A percentile compares a stretch with the other conserved stretches of the same genome.
phyloP scores from a whole-genome alignment of 2,113 vertebrate species.

The Glareola pratincola region DNA sequence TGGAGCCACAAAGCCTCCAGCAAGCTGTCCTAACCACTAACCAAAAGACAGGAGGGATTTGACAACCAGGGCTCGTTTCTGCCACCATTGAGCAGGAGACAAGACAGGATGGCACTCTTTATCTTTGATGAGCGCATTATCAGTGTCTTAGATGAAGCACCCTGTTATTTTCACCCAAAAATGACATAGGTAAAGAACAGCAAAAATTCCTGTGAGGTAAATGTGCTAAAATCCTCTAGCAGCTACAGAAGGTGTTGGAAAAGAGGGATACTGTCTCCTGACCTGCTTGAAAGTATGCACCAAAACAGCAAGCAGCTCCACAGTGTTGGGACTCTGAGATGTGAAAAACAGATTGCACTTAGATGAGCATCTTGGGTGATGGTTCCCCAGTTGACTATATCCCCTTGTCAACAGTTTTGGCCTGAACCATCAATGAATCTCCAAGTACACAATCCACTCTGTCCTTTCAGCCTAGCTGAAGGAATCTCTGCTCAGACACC shows the following conservation, averaged over 20 bases:
- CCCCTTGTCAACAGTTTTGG: background rate
- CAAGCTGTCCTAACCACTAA: background rate
- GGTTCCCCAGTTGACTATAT: background rate
- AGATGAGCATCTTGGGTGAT: background rate
- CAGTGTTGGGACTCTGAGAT: background rate
- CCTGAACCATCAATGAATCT: background rate
- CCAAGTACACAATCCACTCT: background rate
- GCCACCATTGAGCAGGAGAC: background rate
- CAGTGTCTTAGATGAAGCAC: background rate
- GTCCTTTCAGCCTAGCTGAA: background rate
- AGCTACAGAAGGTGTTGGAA: background rate
- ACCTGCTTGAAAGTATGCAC: background rate
- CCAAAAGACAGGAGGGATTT: background rate
- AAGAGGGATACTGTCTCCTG: background rate
- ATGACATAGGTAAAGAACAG: background rate
- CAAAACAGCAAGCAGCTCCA: background rate
- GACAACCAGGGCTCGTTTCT: background rate
- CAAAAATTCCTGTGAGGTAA: background rate
- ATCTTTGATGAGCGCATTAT: background rate
- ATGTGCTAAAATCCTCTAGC: background rate
- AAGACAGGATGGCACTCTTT: background rate
- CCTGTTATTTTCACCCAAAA: background rate
- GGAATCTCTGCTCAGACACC: background rate
- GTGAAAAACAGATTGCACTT: background rate
- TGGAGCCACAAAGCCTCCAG: background rate